Percentiles rank a stretch among this genome's conserved stretches.
phyloP scores from a whole-genome alignment of 2,888 invertebrate species.

The Chirona hameri region DNA sequence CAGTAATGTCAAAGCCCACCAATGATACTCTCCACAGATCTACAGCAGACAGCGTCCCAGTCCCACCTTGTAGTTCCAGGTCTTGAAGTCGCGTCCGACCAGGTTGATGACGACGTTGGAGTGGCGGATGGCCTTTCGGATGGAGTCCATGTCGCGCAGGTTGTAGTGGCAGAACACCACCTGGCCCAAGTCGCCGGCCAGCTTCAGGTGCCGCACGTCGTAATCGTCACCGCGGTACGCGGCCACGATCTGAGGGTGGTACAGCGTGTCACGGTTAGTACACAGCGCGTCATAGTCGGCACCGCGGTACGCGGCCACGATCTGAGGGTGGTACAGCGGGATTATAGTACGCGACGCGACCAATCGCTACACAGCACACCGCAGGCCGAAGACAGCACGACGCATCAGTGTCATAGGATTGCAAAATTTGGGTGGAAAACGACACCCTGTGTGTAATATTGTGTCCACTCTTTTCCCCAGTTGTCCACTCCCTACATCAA shows the following conservation, averaged over 20 bases:
- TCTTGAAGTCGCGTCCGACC: slow-evolving; percentile 87
- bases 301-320: slow-evolving; percentile 84
- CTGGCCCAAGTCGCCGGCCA: slow-evolving; percentile 92
- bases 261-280: background rate
- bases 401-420: no score
- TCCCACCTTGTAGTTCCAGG: slow-evolving; percentile 68
- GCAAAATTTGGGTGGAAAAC: no score
- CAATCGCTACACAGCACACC: no score
- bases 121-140: slow-evolving; percentile 79
- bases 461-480: no score
- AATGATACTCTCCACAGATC: no score
- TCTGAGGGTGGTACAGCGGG: background rate
- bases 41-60: background rate
- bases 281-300: slow-evolving; percentile 49
- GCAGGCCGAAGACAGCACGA: no score
- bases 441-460: no score
- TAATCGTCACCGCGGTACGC: slow-evolving; percentile 88
- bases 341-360: slow-evolving; percentile 42
- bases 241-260: slow-evolving; percentile 71
- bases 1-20: no score
- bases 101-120: slow-evolving; percentile 97
- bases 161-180: slow-evolving; percentile 82
- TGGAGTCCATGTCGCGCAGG: slow-evolving; percentile 77
- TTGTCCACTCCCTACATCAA: no score
- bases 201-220: slow-evolving; percentile 70